Evolutionary conservation across 2,797 vertebrate species (phyloP).

Genomic region (Cottoperca gobio): DNA sequence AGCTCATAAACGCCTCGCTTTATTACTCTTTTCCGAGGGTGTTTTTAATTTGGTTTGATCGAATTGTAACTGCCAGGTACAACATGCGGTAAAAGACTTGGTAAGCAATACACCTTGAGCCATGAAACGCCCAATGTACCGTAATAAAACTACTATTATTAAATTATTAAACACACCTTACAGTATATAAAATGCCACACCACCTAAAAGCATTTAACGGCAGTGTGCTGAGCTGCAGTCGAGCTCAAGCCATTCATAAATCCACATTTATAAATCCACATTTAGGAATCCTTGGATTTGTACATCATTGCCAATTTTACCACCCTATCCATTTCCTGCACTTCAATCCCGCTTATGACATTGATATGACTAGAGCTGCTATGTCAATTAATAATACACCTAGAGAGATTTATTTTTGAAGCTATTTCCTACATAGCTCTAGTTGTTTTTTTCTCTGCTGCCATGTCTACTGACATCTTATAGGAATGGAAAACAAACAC

Average conservation of each 20-base stretch:
- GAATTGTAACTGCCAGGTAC: constrained; percentile 54
- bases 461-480: constrained; percentile 53
- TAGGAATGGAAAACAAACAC: constrained; percentile 63
- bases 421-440: constrained; percentile 29
- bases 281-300: constrained; percentile 40
- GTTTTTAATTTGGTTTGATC: constrained; percentile 56
- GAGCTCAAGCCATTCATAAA: constrained; percentile 42
- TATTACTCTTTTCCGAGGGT: constrained; percentile 47
- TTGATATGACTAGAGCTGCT: constrained; percentile 44
- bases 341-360: constrained; percentile 33
- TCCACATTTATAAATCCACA: constrained; percentile 26
- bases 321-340: constrained; percentile 38
- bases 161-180: constrained; percentile 34
- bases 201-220: constrained; percentile 25
- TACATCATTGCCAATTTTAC: constrained; percentile 34
- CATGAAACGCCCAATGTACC: constrained; percentile 45
- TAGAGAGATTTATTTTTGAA: constrained; percentile 60
- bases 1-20: constrained; percentile 59
- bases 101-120: constrained; percentile 40
- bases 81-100: constrained; percentile 34
- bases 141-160: constrained; percentile 49
- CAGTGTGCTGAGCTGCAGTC: constrained; percentile 11
- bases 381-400: constrained; percentile 45
- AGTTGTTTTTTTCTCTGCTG: constrained; percentile 34
- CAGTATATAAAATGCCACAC: constrained; percentile 31